Evolutionary conservation across 2,797 vertebrate species (phyloP).

Genomic region (Ciconia nigra): DNA sequence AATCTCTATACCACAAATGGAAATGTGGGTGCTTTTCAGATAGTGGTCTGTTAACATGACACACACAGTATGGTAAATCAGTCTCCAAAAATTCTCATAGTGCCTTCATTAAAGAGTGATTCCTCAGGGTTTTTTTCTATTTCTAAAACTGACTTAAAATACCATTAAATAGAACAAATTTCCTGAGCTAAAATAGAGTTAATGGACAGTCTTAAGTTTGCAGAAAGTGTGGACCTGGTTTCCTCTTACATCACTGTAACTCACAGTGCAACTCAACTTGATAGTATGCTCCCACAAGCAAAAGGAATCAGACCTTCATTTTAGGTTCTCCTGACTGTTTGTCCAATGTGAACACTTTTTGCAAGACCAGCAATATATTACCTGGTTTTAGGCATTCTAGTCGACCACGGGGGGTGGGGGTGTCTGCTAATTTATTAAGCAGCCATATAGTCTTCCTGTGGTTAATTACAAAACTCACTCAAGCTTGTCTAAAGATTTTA

Average conservation of each 20-base stretch:
- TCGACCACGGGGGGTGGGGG: too few species aligned
- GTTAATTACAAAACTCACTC: conserved; percentile 23
- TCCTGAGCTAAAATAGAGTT: background rate
- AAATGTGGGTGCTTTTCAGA: background rate
- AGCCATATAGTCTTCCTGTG: background rate
- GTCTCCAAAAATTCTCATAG: background rate
- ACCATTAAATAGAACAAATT: background rate
- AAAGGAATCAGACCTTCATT: background rate
- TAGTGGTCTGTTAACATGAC: background rate
- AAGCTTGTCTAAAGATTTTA: conserved; percentile 22
- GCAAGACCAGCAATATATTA: background rate
- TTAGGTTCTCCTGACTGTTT: background rate
- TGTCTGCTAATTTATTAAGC: conserved; percentile 19
- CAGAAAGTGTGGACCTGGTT: background rate
- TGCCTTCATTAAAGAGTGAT: background rate
- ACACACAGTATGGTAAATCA: background rate
- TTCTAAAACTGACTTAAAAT: background rate
- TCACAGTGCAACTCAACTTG: background rate
- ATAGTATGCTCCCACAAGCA: background rate
- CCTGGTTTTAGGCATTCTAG: background rate
- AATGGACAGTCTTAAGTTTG: background rate
- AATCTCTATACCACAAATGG: background rate
- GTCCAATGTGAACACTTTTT: background rate
- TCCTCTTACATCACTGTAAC: background rate
- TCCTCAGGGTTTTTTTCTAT: background rate